Evolutionary conservation across 2,797 vertebrate species (phyloP).

Genomic region (Mormyrops attenuatus): DNA sequence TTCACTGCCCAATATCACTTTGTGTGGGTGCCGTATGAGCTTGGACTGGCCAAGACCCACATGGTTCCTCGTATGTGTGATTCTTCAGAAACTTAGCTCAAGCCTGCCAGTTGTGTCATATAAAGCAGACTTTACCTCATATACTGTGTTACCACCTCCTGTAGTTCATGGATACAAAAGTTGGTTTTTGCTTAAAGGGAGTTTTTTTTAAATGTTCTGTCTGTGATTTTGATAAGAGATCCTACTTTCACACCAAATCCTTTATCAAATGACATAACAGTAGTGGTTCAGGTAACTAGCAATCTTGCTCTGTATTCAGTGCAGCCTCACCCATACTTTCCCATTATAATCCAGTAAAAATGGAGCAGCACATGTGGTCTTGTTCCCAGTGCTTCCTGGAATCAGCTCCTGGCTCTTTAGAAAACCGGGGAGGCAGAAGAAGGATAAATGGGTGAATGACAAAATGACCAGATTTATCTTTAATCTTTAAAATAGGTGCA

Average conservation of each 20-base stretch:
- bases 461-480: not conserved
- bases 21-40: not conserved
- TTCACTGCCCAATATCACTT: not conserved
- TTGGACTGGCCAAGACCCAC: not conserved
- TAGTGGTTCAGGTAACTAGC: not conserved
- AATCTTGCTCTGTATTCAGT: not conserved
- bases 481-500: not conserved
- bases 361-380: not conserved
- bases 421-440: not conserved
- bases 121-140: not conserved
- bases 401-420: not conserved
- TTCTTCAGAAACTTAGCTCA: not conserved
- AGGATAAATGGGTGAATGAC: not conserved
- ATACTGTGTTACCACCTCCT: not conserved
- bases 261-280: not conserved
- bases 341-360: not conserved
- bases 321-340: not conserved
- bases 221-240: not conserved
- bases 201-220: not conserved
- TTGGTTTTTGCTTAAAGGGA: not conserved
- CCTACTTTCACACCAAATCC: not conserved
- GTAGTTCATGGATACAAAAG: not conserved
- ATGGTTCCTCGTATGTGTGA: not conserved
- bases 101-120: not conserved
- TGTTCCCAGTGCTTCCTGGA: not conserved